Evolutionary conservation across 2,888 invertebrate genomes (phyloP), one percentile per base, ranked within the genome.

Genomic region (Steinernema scapterisci): DNA sequence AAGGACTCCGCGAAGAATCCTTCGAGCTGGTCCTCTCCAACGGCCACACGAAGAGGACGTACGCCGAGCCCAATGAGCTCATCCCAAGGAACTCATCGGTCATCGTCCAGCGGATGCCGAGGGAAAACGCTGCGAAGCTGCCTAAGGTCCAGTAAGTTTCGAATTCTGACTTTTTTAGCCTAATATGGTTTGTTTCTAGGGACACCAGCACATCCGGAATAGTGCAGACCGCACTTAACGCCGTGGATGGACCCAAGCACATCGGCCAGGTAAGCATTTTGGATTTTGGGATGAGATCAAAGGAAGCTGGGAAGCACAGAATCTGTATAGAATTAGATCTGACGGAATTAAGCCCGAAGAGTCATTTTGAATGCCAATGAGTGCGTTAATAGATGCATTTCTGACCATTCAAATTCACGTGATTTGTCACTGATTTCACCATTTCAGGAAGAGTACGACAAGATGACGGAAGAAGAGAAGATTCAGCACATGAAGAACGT

Each of bases 1-100:
- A 97, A 89, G 92, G 94, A 74, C 92, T 97, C 85, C 95, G 94
- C 73, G 95, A 94, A 89, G 84, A 83, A 48, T 93, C 93, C 78
- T 96, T 96, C 89, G 97, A 97, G 91, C 90, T 99, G 76, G 93
- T 95, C 90, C 93, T 99, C 38, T 74, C 82, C 79, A 95, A 96
- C 95, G 90, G 89, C 73, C 84, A 86, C 75, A 86, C 86, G 11
- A 86, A 85, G 76, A 80, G 85, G 19, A 96, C 94, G 84, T 99
- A 97, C 90, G 27, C 63, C 16, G 92, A 92, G 70, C 93, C 95
- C 89, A 95, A 96, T 86, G 92, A 93, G 70, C 90, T 97, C 38
- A 96, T 99, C 86, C 95, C 97, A 43, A 95, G 97, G 90, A 99
- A 99, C 89, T 95, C 97, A 75, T 97, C 97, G 31, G 91, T 99